Conservation (phyloP, 2,888 invertebrate species). For the Pyrgus malvae region DNA sequence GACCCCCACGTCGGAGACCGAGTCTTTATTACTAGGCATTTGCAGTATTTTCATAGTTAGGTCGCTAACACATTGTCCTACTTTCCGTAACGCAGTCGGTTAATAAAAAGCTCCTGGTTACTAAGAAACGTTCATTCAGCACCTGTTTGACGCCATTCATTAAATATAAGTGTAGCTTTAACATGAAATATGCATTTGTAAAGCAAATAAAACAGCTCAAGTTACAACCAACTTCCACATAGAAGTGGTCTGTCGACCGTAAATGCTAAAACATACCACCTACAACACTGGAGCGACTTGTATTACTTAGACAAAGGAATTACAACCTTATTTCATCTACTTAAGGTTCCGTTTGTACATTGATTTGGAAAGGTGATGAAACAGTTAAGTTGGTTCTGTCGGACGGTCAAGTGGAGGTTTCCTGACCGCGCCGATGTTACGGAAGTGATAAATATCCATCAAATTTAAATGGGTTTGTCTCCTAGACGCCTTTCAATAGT, state of each 20-base stretch:
- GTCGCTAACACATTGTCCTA: no score
- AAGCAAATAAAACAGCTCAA: constrained; percentile 22
- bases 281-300: not conserved
- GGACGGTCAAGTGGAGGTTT: constrained; percentile 42
- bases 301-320: not conserved
- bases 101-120: no score
- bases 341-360: not conserved
- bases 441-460: constrained; percentile 46
- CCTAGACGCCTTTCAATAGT: constrained; percentile 9
- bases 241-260: constrained; percentile 22
- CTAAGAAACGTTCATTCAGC: not conserved
- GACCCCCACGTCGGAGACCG: no score
- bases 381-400: not conserved
- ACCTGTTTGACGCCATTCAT: constrained; percentile 10
- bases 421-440: constrained; percentile 39
- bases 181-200: constrained; percentile 26
- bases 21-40: no score
- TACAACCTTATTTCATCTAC: not conserved
- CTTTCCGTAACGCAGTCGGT: no score
- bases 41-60: no score
- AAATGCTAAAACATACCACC: constrained; percentile 13
- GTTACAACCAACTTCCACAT: constrained; percentile 10
- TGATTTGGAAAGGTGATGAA: not conserved
- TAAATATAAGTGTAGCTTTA: constrained; percentile 11
- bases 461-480: constrained; percentile 18